A percentile compares a stretch with the other conserved stretches of the same genome.
phyloP scores from a whole-genome alignment of 1,140 invertebrate species.

The Teleopsis dalmanni region DNA sequence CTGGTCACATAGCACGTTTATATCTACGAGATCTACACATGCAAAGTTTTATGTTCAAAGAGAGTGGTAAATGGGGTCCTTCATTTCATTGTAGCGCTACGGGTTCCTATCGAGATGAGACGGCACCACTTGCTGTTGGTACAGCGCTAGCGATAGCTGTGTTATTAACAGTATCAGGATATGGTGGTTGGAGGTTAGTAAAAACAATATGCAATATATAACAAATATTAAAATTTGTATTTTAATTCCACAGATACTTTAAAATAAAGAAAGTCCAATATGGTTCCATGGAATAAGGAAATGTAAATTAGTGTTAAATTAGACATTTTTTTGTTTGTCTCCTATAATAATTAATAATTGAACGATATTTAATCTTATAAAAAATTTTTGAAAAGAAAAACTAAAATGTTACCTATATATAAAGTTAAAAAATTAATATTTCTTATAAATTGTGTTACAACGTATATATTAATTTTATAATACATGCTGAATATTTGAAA shows the following conservation, averaged over 20 bases:
- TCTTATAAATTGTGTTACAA: too few species aligned
- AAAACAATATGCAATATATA: neutral
- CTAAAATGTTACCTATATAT: too few species aligned
- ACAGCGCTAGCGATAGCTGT: slow-evolving; percentile 75
- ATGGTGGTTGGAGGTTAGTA: slow-evolving; percentile 56
- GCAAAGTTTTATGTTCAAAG: slow-evolving; percentile 55
- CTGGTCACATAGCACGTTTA: slow-evolving; percentile 48
- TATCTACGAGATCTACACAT: slow-evolving; percentile 52
- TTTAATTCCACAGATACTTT: slow-evolving; percentile 62
- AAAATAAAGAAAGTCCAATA: slow-evolving; percentile 87
- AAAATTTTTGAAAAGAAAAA: too few species aligned
- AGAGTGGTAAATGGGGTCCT: slow-evolving; percentile 50
- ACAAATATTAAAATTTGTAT: neutral
- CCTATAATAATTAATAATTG: too few species aligned
- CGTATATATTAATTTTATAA: too few species aligned
- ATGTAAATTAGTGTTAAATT: neutral
- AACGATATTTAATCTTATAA: too few species aligned
- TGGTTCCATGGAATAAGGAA: slow-evolving; percentile 78
- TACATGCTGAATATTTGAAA: too few species aligned
- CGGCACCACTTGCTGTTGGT: slow-evolving; percentile 78
- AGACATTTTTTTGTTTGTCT: too few species aligned
- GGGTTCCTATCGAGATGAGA: slow-evolving; percentile 58
- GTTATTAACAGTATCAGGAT: slow-evolving; percentile 70
- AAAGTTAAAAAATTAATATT: too few species aligned
- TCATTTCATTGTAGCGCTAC: slow-evolving; percentile 51